Percentiles rank a stretch among this genome's conserved stretches.
Evolutionary conservation across 2,888 invertebrate species (phyloP).

Genomic region (Netelia virgata): DNA sequence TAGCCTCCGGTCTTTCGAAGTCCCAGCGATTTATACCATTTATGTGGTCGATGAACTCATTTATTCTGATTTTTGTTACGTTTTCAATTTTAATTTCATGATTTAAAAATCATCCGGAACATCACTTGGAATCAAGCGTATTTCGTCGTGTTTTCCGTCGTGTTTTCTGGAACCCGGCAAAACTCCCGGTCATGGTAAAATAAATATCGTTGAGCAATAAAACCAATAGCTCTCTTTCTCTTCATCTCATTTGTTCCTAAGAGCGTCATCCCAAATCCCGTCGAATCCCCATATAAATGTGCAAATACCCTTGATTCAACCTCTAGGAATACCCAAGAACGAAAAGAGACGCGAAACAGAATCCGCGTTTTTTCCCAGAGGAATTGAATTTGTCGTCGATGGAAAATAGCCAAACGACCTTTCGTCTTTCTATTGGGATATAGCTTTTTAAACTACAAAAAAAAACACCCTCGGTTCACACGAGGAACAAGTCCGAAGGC

Average conservation of each 20-base stretch:
- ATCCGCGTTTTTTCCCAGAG: slow-evolving; percentile 7
- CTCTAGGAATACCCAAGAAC: slow-evolving; percentile 13
- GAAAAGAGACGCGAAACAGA: slow-evolving; percentile 1
- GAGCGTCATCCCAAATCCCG: background rate
- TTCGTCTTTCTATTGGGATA: slow-evolving; percentile 9
- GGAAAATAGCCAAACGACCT: slow-evolving; percentile 11
- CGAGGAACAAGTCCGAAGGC: slow-evolving; percentile 15
- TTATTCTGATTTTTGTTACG: too few relatives aligned
- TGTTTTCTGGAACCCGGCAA: slow-evolving; percentile 57
- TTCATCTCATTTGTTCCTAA: background rate
- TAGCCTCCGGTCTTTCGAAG: slow-evolving; percentile 7
- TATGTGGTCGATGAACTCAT: too few relatives aligned
- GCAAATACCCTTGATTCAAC: slow-evolving; percentile 30
- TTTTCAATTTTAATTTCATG: too few relatives aligned
- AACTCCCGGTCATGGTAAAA: slow-evolving; percentile 68
- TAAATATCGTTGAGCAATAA: slow-evolving; percentile 79
- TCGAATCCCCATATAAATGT: background rate
- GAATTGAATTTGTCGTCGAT: slow-evolving; percentile 26
- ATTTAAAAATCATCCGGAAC: slow-evolving; percentile 32
- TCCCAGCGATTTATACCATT: background rate
- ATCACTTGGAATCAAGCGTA: background rate
- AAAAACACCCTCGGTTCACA: slow-evolving; percentile 23
- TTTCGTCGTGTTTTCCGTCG: slow-evolving; percentile 2
- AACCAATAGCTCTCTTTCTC: slow-evolving; percentile 66
- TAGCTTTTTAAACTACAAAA: slow-evolving; percentile 11